Conservation (phyloP, 1,140 invertebrate genomes). For the Apis cerana region DNA sequence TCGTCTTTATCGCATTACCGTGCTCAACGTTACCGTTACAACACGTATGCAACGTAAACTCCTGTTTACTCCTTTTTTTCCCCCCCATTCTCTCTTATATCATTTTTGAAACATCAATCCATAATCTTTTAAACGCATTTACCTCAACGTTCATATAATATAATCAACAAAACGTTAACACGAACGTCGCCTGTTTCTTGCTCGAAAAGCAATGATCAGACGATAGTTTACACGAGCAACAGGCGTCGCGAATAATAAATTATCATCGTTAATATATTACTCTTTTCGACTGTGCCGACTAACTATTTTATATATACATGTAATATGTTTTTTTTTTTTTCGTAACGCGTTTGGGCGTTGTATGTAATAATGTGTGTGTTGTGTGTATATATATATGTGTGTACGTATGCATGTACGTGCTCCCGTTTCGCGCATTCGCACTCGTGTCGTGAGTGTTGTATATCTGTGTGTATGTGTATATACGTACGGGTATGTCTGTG, state of each 20-base stretch:
- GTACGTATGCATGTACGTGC: neutral
- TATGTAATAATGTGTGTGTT: neutral
- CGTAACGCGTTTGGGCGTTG: neutral
- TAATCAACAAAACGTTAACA: conserved; percentile 78
- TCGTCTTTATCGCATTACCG: neutral
- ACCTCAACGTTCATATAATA: conserved; percentile 77
- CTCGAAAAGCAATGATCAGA: conserved; percentile 65
- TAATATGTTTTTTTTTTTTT: conserved; percentile 35
- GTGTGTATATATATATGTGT: no score
- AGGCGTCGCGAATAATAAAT: conserved; percentile 64
- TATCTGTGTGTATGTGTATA: neutral
- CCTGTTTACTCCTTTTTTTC: conserved; percentile 10
- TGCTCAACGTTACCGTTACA: conserved; percentile 35
- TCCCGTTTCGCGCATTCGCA: neutral
- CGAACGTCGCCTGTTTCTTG: conserved; percentile 59
- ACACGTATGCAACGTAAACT: conserved; percentile 41
- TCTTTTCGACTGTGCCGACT: conserved; percentile 64
- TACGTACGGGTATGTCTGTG: conserved; percentile 12
- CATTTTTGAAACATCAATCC: conserved; percentile 69
- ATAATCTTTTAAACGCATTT: conserved; percentile 73
- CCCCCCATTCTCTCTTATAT: conserved; percentile 22
- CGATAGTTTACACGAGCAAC: conserved; percentile 60
- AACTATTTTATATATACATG: conserved; percentile 69
- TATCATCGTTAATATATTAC: conserved; percentile 64
- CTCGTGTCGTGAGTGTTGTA: conserved; percentile 14